A percentile compares a stretch with the other conserved stretches of the same genome.
Evolutionary conservation across 2,888 invertebrate genomes (phyloP).

Genomic region (Sepiola atlantica): DNA sequence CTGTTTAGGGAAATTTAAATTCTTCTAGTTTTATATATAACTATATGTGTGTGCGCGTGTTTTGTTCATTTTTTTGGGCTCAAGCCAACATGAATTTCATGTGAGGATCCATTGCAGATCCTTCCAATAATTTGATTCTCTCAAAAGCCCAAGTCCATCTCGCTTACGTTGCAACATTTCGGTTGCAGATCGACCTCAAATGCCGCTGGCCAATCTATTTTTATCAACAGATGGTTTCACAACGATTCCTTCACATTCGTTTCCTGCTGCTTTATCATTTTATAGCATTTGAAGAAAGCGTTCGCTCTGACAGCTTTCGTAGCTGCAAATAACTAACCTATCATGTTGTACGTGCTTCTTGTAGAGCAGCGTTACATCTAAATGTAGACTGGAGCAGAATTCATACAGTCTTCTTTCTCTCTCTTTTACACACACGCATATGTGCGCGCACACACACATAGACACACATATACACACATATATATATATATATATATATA

Average conservation of each 20-base stretch:
- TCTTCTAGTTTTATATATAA: too few species aligned
- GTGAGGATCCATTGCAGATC: neutral
- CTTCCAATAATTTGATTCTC: neutral
- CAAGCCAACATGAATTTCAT: too few species aligned
- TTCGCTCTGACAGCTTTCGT: neutral
- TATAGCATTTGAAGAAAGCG: neutral
- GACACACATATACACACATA: neutral
- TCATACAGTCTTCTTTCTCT: too few species aligned
- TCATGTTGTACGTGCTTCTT: too few species aligned
- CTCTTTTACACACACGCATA: too few species aligned
- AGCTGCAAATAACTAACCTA: neutral
- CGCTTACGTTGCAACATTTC: neutral
- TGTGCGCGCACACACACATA: neutral
- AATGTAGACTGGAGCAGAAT: too few species aligned
- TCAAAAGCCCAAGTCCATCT: neutral
- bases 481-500: slow-evolving; percentile 41
- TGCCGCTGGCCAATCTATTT: too few species aligned
- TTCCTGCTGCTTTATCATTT: neutral
- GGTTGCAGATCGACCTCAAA: neutral
- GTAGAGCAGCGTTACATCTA: too few species aligned
- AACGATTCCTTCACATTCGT: neutral
- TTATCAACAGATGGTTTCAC: neutral
- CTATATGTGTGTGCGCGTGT: too few species aligned
- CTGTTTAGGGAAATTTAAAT: too few species aligned
- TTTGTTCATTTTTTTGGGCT: too few species aligned